Percentiles rank a stretch among this genome's conserved stretches.
Evolutionary conservation across 2,797 vertebrate species (phyloP).

Genomic region (Hippocampus kuda): DNA sequence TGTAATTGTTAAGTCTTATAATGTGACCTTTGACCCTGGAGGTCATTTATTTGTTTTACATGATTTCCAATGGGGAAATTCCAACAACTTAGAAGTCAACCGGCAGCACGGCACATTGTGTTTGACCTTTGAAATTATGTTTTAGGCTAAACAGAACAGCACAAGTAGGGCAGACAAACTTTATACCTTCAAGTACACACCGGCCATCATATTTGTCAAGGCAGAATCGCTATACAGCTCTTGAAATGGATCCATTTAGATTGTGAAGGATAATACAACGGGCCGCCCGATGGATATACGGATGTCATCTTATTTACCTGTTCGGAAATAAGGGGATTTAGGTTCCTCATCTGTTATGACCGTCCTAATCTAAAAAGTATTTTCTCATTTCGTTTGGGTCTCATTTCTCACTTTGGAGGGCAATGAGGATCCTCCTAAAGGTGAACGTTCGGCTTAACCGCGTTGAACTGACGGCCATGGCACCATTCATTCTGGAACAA

Average conservation of each 20-base stretch:
- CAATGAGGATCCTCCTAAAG: slow-evolving; percentile 31
- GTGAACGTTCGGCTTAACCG: slow-evolving; percentile 47
- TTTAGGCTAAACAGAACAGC: not conserved
- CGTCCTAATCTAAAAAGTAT: slow-evolving; percentile 38
- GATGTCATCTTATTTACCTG: slow-evolving; percentile 30
- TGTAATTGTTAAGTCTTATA: no score
- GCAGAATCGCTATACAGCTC: not conserved
- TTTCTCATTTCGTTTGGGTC: slow-evolving; percentile 54
- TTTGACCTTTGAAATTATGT: not conserved
- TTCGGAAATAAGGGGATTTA: slow-evolving; percentile 26
- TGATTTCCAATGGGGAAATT: not conserved
- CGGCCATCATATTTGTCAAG: not conserved
- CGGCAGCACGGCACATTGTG: not conserved
- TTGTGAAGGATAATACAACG: not conserved
- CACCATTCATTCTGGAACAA: slow-evolving; percentile 37
- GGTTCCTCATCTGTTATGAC: slow-evolving; percentile 39
- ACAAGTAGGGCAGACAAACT: not conserved
- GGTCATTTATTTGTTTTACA: not conserved
- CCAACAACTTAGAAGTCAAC: not conserved
- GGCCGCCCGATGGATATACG: slow-evolving; percentile 23
- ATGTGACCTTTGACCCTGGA: no score
- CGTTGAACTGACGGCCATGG: slow-evolving; percentile 37
- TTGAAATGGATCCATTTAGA: not conserved
- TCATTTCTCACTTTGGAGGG: slow-evolving; percentile 35
- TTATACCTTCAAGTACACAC: not conserved